Evolutionary conservation across 2,888 invertebrate species (phyloP).

Genomic region (Pomacea canaliculata): DNA sequence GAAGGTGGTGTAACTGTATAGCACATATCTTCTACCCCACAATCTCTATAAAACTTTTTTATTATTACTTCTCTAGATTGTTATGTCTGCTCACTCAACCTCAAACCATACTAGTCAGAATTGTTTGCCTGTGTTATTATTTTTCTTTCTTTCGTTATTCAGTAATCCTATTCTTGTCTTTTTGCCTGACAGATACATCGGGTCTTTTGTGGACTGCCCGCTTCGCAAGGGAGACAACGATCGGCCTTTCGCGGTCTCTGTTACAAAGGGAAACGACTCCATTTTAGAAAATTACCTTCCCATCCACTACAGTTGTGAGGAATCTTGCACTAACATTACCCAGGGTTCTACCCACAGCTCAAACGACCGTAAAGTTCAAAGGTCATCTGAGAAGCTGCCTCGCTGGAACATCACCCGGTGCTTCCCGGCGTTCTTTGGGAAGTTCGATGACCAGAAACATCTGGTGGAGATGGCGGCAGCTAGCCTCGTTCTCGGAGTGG

Average conservation of each 20-base stretch:
- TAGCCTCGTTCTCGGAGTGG: conserved; percentile 5
- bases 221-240: not conserved
- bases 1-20: too few species aligned
- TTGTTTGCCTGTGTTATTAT: too few species aligned
- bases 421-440: conserved; percentile 12
- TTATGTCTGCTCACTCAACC: too few species aligned
- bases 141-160: too few species aligned
- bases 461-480: conserved; percentile 17
- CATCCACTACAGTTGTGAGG: conserved; percentile 5
- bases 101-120: too few species aligned
- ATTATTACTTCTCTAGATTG: too few species aligned
- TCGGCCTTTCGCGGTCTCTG: conserved; percentile 13
- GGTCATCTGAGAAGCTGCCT: not conserved
- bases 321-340: not conserved
- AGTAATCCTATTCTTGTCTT: too few species aligned
- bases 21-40: too few species aligned
- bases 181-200: conserved; percentile 1
- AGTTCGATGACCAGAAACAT: conserved; percentile 4
- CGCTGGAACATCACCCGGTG: conserved; percentile 22
- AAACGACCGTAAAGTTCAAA: not conserved
- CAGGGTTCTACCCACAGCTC: not conserved
- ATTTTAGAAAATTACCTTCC: not conserved
- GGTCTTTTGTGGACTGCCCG: conserved; percentile 9
- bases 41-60: too few species aligned
- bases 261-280: not conserved